Base-by-base conservation (phyloP, 2,888 invertebrate genomes). In the Tethea ocularis region DNA sequence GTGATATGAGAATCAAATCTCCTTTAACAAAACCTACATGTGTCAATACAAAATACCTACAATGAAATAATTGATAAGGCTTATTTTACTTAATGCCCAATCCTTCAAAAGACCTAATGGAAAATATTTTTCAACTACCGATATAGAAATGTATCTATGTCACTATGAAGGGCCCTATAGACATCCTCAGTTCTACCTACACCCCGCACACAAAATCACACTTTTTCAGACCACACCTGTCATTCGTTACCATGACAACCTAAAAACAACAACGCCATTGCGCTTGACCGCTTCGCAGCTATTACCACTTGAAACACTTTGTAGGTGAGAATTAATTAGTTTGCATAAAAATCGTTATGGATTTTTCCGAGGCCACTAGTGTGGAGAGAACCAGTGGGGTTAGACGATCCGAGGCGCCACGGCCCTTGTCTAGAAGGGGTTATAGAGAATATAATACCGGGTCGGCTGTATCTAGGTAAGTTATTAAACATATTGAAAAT, bases 371-470 rank as follows among this genome's bases (percentile, higher is more conserved):
- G 60, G 81, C 82, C 71, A 87, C 83, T 69, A 59, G 61, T 46
- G 78, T 77, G 68, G 85, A 82, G 60, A 78, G 78, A 36, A 75
- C 46, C 46, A 46, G 80, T 56, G 80, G 82, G 68, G 77, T 78
- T 56, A 83, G 84, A 58, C 80, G 87, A 59, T 60, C 81, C 23
- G 87, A 86, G 62, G 81, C 79, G n/a, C 68, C 84, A 4, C 76
- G 92, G 3, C 92, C 92, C 0, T 84, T 92, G 29, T 93, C 93
- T 33, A 83, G 93, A 59, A 69, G 91, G 2, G 93, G 92, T 0
- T 88, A 86, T 58, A 74, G 90, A 24, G 92, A 93, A 46, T 88
- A 86, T 59, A 87, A 88, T 60, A 83, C 81, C 62, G 86, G 86
- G 0, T 89, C 91, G 1, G 83, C 84, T 26, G 65, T 88, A 20